Percentiles rank a stretch among this genome's conserved stretches.
phyloP scores from a whole-genome alignment of 2,888 invertebrate genomes.

The Andrena minutula region DNA sequence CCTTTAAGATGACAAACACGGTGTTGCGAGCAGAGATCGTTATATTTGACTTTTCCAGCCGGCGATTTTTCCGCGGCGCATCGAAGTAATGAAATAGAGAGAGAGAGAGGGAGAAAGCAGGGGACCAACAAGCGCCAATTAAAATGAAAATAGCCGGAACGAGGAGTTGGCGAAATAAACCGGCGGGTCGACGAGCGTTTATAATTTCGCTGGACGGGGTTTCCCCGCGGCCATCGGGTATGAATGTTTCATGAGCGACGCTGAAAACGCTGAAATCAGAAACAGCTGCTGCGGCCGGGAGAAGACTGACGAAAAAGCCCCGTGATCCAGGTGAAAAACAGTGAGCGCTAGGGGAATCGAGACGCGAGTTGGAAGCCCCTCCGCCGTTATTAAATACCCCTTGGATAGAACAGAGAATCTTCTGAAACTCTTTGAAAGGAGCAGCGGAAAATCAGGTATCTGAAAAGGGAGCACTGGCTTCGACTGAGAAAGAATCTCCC shows the following conservation, averaged over 20 bases:
- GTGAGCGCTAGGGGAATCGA: background rate
- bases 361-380: too few species aligned
- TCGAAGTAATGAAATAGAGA: constrained; percentile 34
- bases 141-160: constrained; percentile 57
- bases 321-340: constrained; percentile 27
- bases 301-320: constrained; percentile 1
- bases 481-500: too few species aligned
- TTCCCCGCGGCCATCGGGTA: constrained; percentile 47
- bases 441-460: too few species aligned
- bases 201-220: constrained; percentile 49
- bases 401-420: too few species aligned
- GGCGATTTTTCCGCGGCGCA: constrained; percentile 14
- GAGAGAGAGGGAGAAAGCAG: background rate
- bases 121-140: constrained; percentile 44
- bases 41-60: constrained; percentile 8
- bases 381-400: too few species aligned
- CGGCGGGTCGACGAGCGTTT: constrained; percentile 32
- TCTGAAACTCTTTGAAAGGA: too few species aligned
- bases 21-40: constrained; percentile 1
- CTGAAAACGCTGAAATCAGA: constrained; percentile 46
- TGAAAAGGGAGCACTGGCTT: too few species aligned
- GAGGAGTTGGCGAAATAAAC: constrained; percentile 30
- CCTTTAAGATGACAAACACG: too few species aligned
- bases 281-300: constrained; percentile 18
- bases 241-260: constrained; percentile 58